These are phyloP conservation scores for Myotis findleyi DNA, from an alignment of 2,797 vertebrate species.

Conservation along the genomic window DNA sequence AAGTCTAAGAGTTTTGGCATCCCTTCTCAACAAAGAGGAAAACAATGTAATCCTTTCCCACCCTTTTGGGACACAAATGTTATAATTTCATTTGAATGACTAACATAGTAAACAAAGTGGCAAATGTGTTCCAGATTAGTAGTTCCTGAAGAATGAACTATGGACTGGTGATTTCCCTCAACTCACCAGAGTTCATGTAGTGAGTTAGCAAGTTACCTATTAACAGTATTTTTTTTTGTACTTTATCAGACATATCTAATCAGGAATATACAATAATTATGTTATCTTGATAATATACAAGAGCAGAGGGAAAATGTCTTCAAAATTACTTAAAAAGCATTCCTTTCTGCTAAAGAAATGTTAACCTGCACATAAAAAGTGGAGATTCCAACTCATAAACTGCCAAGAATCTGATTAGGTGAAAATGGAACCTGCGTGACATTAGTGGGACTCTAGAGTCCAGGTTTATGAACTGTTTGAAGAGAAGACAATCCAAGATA, in stretches of 20 bases:
- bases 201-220: neutral
- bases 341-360: neutral
- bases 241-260: conserved; percentile 23
- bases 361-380: neutral
- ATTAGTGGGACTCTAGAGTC: neutral
- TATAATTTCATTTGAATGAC: neutral
- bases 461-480: neutral
- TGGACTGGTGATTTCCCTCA: neutral
- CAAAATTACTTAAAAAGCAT: neutral
- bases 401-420: neutral
- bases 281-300: neutral
- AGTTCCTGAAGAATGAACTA: neutral
- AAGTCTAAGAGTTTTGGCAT: neutral
- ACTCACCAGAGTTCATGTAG: neutral
- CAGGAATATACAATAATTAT: neutral
- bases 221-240: neutral
- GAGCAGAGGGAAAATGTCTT: conserved; percentile 2
- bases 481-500: neutral
- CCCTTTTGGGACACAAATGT: neutral
- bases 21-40: neutral
- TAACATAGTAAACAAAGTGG: neutral
- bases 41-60: neutral
- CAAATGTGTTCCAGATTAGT: neutral
- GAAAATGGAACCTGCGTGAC: neutral
- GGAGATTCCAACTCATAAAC: neutral